phyloP scores from a whole-genome alignment of 2,113 vertebrate genomes.

The Amazona guildingii region DNA sequence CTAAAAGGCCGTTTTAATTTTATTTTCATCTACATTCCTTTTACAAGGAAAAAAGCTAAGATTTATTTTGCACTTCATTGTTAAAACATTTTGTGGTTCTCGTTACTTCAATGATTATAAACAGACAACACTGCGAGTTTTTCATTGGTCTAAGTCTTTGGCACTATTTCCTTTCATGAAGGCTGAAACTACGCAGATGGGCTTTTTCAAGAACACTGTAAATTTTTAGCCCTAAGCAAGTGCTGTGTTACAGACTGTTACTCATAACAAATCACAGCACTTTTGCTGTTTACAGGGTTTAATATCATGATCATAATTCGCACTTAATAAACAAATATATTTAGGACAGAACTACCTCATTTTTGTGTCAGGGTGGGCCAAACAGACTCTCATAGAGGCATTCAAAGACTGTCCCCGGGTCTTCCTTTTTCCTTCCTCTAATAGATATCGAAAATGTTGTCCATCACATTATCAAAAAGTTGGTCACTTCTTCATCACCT shows the following conservation, averaged over 20 bases:
- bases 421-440: not conserved
- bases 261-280: not conserved
- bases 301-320: not conserved
- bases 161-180: conserved; percentile 3
- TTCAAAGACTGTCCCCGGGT: not conserved
- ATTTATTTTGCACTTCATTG: not conserved
- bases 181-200: not conserved
- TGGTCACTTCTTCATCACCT: not conserved
- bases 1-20: not conserved
- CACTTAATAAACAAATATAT: not conserved
- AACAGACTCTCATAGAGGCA: not conserved
- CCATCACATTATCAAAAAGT: not conserved
- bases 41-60: not conserved
- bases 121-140: not conserved
- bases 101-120: not conserved
- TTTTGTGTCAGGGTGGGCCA: not conserved
- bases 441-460: not conserved
- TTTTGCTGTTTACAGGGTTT: not conserved
- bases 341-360: not conserved
- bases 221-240: conserved; percentile 26
- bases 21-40: not conserved
- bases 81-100: not conserved
- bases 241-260: not conserved
- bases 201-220: not conserved
- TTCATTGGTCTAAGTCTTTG: not conserved